A percentile compares a stretch with the other conserved stretches of the same genome.
Evolutionary conservation across 2,797 vertebrate genomes (phyloP).

Genomic region (Tapirus indicus): DNA sequence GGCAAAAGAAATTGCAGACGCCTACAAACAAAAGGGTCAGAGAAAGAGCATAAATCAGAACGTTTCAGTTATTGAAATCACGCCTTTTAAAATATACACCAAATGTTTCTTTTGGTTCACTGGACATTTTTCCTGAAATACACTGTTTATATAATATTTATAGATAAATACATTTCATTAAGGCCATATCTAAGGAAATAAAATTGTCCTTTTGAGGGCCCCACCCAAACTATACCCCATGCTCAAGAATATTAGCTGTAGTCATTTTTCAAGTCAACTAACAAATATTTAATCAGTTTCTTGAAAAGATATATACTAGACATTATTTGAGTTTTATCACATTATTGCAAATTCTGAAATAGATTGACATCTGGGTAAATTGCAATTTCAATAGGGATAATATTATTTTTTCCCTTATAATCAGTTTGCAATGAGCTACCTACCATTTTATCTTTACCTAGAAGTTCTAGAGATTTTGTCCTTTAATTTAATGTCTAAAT

Average conservation of each 20-base stretch:
- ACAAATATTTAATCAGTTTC: constrained; percentile 29
- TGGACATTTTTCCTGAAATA: neutral
- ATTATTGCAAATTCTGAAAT: constrained; percentile 10
- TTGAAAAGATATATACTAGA: neutral
- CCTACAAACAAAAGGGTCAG: constrained; percentile 47
- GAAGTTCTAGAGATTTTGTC: constrained; percentile 71
- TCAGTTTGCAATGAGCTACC: constrained; percentile 61
- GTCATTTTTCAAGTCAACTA: constrained; percentile 9
- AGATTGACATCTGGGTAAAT: constrained; percentile 21
- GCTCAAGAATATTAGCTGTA: neutral
- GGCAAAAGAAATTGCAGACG: constrained; percentile 56
- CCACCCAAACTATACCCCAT: neutral
- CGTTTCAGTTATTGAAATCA: neutral
- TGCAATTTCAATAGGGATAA: neutral
- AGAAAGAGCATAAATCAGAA: constrained; percentile 57
- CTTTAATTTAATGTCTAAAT: constrained; percentile 81
- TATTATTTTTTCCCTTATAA: constrained; percentile 20
- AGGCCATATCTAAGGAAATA: neutral
- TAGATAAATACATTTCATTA: neutral
- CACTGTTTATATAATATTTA: neutral
- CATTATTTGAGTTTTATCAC: constrained; percentile 5
- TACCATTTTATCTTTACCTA: constrained; percentile 72
- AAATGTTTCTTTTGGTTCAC: constrained; percentile 57
- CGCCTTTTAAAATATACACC: constrained; percentile 11
- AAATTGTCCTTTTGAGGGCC: neutral